Evolutionary conservation across 2,888 invertebrate genomes (phyloP), one percentile per base, ranked within the genome.

Genomic region (Pocota personata): DNA sequence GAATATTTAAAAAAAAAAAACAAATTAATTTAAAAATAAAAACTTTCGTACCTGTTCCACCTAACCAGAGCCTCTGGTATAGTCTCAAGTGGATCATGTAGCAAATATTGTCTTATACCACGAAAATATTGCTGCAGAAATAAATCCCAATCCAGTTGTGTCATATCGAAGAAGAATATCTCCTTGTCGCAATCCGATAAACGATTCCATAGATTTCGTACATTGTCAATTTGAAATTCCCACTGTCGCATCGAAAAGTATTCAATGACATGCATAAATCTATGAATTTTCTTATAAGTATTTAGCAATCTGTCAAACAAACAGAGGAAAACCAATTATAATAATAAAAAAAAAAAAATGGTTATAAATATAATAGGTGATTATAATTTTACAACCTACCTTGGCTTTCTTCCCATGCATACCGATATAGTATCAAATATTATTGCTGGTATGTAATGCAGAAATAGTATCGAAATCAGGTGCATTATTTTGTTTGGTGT

Each of bases 201-300:
- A 0, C 94, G 93, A 0, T 91, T 90, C 93, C 95, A 94, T 89
- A 97, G 93, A 2, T 89, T 90, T 14, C 93, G 91, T 0, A 95
- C 94, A 57, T 95, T 95, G n/a, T 93, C 92, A 82, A 95, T 95
- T 0, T 93, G 91, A 90, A 97, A 96, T 24, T 93, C 92, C 97
- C 97, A 98, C 86, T 96, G 95, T 86, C 95, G 94, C 10, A 94
- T 95, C 2, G 96, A 95, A 93, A 98, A 98, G 92, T 96, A 97
- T 88, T 96, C 95, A 52, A 97, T 93, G 0, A 95, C 95, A 64
- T 94, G 94, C 88, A 96, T 94, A 67, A 97, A 94, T 88, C 94
- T 95, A 92, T 96, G 96, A 71, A 97, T 94, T 91, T 95, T 96
- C 78, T 94, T 93, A 92, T 97, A 97, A 0, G 96, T 93, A 88